A percentile compares a stretch with the other conserved stretches of the same genome.
Conservation (phyloP, 1,140 invertebrate genomes). For the Trialeurodes vaporariorum region DNA sequence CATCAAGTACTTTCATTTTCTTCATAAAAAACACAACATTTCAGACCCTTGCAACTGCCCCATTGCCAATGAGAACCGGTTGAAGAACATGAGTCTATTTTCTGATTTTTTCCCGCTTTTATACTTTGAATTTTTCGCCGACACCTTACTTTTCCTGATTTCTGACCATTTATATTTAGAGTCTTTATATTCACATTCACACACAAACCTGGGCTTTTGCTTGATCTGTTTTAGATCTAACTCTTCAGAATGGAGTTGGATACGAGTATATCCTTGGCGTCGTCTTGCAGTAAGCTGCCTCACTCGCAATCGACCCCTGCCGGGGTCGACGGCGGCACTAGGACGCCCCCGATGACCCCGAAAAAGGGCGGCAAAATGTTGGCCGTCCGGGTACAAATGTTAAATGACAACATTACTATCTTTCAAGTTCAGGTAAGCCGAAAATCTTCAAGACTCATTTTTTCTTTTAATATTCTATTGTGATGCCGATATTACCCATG, state of each 20-base stretch:
- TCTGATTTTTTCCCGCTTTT: too few relatives aligned
- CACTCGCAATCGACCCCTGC: slow-evolving; percentile 71
- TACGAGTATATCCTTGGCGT: slow-evolving; percentile 16
- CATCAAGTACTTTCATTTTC: too few relatives aligned
- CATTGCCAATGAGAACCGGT: too few relatives aligned
- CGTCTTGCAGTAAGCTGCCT: slow-evolving; percentile 41
- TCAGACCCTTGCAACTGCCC: too few relatives aligned
- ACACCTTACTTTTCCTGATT: too few relatives aligned
- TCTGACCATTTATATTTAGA: too few relatives aligned
- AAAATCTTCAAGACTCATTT: not conserved
- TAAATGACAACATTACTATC: slow-evolving; percentile 75
- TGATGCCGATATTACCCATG: too few relatives aligned
- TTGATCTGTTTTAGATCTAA: not conserved
- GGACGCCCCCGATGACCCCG: slow-evolving; percentile 20
- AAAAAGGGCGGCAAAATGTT: slow-evolving; percentile 68
- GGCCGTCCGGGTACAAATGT: slow-evolving; percentile 73
- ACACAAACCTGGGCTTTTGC: too few relatives aligned
- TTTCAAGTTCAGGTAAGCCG: slow-evolving; percentile 78
- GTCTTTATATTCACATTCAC: too few relatives aligned
- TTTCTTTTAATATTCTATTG: slow-evolving; percentile 3
- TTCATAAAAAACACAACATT: too few relatives aligned
- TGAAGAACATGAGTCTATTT: too few relatives aligned
- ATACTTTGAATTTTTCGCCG: too few relatives aligned
- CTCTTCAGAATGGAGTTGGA: not conserved
- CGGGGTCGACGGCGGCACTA: slow-evolving; percentile 46